Conservation (phyloP, 2,113 vertebrate genomes). For the Syngnathus typhle region DNA sequence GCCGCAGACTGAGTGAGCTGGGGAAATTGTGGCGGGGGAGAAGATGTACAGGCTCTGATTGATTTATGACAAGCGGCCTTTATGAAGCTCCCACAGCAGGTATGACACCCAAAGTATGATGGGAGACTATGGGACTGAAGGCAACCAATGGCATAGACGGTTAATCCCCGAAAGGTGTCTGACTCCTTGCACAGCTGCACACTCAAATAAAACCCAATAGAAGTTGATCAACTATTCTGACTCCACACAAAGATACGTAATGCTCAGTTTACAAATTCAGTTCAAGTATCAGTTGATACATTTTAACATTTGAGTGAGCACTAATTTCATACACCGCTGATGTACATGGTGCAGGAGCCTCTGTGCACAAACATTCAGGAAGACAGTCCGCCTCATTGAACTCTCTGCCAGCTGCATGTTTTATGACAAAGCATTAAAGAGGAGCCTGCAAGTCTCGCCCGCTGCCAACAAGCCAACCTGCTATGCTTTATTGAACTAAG, state of each 20-base stretch:
- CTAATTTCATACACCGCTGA: neutral
- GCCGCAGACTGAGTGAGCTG: slow-evolving; percentile 41
- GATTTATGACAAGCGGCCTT: slow-evolving; percentile 41
- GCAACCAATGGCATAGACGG: too few species aligned
- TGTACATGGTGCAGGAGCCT: neutral
- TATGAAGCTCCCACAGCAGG: slow-evolving; percentile 8
- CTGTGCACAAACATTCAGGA: slow-evolving; percentile 24
- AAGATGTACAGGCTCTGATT: slow-evolving; percentile 46
- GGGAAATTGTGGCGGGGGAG: slow-evolving; percentile 48
- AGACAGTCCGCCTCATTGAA: slow-evolving; percentile 35
- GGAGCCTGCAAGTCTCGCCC: slow-evolving; percentile 62
- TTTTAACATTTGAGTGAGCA: too few species aligned
- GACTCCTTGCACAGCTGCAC: slow-evolving; percentile 1
- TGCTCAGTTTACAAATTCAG: too few species aligned
- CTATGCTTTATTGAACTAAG: slow-evolving; percentile 53
- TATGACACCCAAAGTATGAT: neutral
- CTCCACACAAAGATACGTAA: too few species aligned
- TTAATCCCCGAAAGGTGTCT: too few species aligned
- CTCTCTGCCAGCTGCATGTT: slow-evolving; percentile 60
- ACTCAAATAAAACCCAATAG: too few species aligned
- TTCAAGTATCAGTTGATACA: neutral
- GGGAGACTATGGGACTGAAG: neutral
- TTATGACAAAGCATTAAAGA: slow-evolving; percentile 70
- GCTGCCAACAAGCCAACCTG: slow-evolving; percentile 51
- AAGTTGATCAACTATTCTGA: too few species aligned